Conservation (phyloP, 2,888 invertebrate species). For the Tachina fera region DNA sequence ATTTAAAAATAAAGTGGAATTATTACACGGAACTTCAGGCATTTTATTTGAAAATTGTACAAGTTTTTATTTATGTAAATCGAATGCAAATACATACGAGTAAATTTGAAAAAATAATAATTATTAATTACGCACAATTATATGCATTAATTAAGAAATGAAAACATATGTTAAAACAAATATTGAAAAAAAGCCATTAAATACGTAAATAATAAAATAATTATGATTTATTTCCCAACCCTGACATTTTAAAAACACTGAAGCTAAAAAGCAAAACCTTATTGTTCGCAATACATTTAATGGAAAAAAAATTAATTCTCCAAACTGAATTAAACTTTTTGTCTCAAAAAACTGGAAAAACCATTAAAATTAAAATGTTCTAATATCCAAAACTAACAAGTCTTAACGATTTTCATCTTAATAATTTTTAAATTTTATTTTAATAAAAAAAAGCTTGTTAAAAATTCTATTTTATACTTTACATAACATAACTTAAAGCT, state of each 20-base stretch:
- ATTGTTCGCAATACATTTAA: not conserved
- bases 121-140: constrained; percentile 69
- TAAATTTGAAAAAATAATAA: constrained; percentile 34
- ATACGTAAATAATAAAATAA: constrained; percentile 60
- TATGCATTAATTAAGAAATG: constrained; percentile 59
- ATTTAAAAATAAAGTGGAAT: constrained; percentile 35
- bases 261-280: constrained; percentile 3
- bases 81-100: constrained; percentile 54
- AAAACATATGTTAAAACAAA: constrained; percentile 43
- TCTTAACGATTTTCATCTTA: constrained; percentile 24
- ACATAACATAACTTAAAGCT: constrained; percentile 9
- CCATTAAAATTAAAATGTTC: not conserved
- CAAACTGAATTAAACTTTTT: not conserved
- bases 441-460: constrained; percentile 31
- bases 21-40: constrained; percentile 66
- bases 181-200: constrained; percentile 58
- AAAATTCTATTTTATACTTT: constrained; percentile 38
- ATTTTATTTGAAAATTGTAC: constrained; percentile 53
- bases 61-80: constrained; percentile 35
- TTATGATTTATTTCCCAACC: constrained; percentile 35
- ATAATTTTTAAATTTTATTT: constrained; percentile 8
- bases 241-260: not conserved
- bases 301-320: not conserved
- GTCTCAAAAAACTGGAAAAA: not conserved
- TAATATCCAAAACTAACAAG: not conserved